Conservation (phyloP, 1,140 invertebrate species). For the Dicyema japonicum region DNA sequence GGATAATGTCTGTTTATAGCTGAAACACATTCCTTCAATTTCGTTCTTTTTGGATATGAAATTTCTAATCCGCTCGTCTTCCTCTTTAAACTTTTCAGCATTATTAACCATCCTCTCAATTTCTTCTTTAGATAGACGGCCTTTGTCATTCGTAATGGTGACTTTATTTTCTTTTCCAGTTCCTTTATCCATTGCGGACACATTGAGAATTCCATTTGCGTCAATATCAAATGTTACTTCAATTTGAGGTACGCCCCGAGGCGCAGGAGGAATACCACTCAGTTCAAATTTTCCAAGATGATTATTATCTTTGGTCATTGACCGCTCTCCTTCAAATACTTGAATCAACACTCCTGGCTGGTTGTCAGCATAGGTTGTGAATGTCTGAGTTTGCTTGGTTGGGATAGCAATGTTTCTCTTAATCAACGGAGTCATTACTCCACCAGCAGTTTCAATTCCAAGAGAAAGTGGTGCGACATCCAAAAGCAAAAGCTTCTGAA, state of each 20-base stretch:
- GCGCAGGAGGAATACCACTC: conserved; percentile 60
- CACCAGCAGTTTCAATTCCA: conserved; percentile 31
- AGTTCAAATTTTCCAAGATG: conserved; percentile 66
- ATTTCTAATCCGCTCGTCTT: conserved; percentile 57
- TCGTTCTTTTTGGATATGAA: conserved; percentile 47
- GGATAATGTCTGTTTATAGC: conserved; percentile 50
- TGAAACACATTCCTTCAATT: conserved; percentile 78
- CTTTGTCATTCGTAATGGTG: conserved; percentile 86
- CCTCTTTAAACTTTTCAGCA: conserved; percentile 55
- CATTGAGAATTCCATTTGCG: conserved; percentile 22
- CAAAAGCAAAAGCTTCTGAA: conserved; percentile 29
- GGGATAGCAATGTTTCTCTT: conserved; percentile 32
- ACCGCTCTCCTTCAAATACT: conserved; percentile 25
- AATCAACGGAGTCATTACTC: conserved; percentile 31
- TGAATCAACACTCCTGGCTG: conserved; percentile 16
- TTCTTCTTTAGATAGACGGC: conserved; percentile 67
- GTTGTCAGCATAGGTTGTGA: conserved; percentile 29
- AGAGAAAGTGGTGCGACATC: conserved; percentile 31
- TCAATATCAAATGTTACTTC: conserved; percentile 32
- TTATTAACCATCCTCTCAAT: conserved; percentile 89
- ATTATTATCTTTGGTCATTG: conserved; percentile 35
- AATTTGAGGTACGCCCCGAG: conserved; percentile 56
- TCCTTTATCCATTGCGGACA: conserved; percentile 25
- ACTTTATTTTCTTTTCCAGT: conserved; percentile 93
- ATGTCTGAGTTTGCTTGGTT: conserved; percentile 29